Evolutionary conservation across 2,113 vertebrate genomes (phyloP).

Genomic region (Dasypus novemcinctus): DNA sequence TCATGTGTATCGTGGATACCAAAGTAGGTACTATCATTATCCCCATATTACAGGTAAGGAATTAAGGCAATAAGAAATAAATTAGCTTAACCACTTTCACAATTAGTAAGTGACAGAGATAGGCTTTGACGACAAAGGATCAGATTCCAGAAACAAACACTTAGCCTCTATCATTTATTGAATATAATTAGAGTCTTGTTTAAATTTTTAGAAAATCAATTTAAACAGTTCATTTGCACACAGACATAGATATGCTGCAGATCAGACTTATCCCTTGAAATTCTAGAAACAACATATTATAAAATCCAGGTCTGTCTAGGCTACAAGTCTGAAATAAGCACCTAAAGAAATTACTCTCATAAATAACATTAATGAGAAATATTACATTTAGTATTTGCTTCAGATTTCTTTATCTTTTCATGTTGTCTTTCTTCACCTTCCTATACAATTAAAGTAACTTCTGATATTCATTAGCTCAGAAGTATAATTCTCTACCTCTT

Average conservation of each 20-base stretch:
- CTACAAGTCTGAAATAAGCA: background rate
- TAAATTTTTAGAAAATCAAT: background rate
- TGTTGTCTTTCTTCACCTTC: background rate
- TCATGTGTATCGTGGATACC: background rate
- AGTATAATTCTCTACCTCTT: background rate
- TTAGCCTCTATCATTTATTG: background rate
- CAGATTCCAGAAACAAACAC: background rate
- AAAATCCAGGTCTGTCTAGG: background rate
- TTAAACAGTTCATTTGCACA: background rate
- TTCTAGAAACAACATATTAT: background rate
- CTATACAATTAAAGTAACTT: background rate
- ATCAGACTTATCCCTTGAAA: background rate
- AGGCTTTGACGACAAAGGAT: background rate
- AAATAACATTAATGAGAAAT: background rate
- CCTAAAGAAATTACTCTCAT: background rate
- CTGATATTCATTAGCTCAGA: background rate
- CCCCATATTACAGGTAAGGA: constrained; percentile 8
- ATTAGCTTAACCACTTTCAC: background rate
- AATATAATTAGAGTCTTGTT: background rate
- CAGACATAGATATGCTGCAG: background rate
- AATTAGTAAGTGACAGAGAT: background rate
- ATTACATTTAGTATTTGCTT: background rate
- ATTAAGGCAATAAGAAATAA: background rate
- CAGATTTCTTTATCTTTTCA: background rate
- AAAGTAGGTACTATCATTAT: background rate